Base-by-base conservation (phyloP, 1,140 invertebrate genomes). In the Chionoecetes opilio region DNA sequence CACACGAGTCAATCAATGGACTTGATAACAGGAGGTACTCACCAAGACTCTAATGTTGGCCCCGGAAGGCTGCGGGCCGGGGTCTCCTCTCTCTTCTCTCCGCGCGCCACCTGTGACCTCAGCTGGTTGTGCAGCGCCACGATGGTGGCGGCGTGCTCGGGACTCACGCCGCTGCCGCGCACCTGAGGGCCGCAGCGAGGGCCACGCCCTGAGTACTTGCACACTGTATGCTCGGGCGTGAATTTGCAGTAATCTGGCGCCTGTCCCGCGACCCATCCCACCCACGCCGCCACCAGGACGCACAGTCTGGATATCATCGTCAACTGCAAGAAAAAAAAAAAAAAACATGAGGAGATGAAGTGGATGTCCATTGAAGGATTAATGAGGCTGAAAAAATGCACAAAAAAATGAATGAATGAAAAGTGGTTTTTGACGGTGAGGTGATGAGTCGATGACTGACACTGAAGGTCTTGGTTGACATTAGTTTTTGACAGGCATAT, bases 31-130 rank as follows among this genome's bases (percentile, higher is more conserved):
- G 1, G 41, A 92, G 6, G 8, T 35, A 82, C 97, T 97, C 97
- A 98, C 98, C 98, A 99, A 98, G 97, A 98, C 98, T 97, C 98
- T 98, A 97, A 99, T 98, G 96, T 98, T 98, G 2, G 98, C 98
- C 41, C 98, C 98, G 35, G 98, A 98, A 96, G 99, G 98, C 95
- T 98, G 97, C 9, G 97, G 97, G 82, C 98, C 98, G 92, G 97
- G 97, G 31, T 96, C 96, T 89, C 97, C 97, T 90, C 97, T 96
- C 75, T 96, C 96, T 99, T 98, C 96, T 98, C 98, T 82, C 98
- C 98, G 88, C 98, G 97, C 94, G 98, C 98, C 93, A 99, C 98
- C n/a, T 97, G 97, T 96, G 98, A 98, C 96, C 98, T 97, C 46
- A 98, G 97, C 94, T 97, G 97, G 97, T 99, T 99, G 97, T 99